Percentiles rank a stretch among this genome's conserved stretches.
phyloP scores from a whole-genome alignment of 2,888 invertebrate genomes.

The Malacosoma neustria region DNA sequence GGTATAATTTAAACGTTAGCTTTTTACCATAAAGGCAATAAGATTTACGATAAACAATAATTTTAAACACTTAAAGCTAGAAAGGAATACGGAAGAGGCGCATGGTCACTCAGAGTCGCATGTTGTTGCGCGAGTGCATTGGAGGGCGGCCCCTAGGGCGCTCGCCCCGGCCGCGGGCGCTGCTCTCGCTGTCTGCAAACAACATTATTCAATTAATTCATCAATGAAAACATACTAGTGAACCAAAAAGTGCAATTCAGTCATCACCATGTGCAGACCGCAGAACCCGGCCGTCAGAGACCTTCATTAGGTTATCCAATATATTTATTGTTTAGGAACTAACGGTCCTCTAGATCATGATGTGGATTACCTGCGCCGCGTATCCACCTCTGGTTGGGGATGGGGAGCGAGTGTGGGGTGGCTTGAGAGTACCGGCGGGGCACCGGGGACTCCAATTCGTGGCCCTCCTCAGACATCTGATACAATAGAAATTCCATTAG shows the following conservation, averaged over 20 bases:
- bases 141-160: slow-evolving; percentile 50
- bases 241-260: too few species aligned
- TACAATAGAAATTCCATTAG: background rate
- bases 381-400: slow-evolving; percentile 59
- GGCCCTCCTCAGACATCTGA: slow-evolving; percentile 79
- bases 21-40: too few species aligned
- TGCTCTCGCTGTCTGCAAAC: slow-evolving; percentile 58
- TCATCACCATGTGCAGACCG: too few species aligned
- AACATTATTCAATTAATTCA: slow-evolving; percentile 2
- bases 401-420: too few species aligned
- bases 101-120: slow-evolving; percentile 46
- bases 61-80: too few species aligned
- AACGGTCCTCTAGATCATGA: background rate
- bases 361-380: slow-evolving; percentile 48
- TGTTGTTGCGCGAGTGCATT: slow-evolving; percentile 48
- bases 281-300: too few species aligned
- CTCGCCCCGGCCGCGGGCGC: slow-evolving; percentile 54
- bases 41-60: too few species aligned
- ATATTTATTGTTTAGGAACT: slow-evolving; percentile 2
- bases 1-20: too few species aligned
- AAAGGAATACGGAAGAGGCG: too few species aligned
- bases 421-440: too few species aligned
- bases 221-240: too few species aligned
- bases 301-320: background rate
- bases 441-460: slow-evolving; percentile 89